Evolutionary conservation across 2,113 vertebrate genomes (phyloP).

Genomic region (Jaculus jaculus): DNA sequence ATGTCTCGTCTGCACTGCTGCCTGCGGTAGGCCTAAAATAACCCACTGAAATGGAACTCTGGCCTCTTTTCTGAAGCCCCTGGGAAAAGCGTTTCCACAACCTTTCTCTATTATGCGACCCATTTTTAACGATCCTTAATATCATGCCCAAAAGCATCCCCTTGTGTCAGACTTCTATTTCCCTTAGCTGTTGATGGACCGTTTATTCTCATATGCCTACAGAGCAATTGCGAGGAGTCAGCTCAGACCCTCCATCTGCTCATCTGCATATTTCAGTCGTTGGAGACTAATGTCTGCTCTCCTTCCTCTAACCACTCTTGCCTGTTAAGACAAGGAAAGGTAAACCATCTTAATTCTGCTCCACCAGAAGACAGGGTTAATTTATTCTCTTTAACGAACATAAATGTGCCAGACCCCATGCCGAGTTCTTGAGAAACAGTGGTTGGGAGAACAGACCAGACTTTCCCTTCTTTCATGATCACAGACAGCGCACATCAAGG

Average conservation of each 20-base stretch:
- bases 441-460: not conserved
- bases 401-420: not conserved
- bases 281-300: not conserved
- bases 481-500: not conserved
- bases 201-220: not conserved
- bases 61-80: conserved; percentile 69
- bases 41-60: conserved; percentile 63
- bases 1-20: conserved; percentile 46
- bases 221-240: not conserved
- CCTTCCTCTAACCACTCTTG: not conserved
- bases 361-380: not conserved
- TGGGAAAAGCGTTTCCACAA: conserved; percentile 31
- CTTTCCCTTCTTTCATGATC: not conserved
- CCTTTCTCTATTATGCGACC: conserved; percentile 29
- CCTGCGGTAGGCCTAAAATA: conserved; percentile 68
- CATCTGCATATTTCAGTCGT: not conserved
- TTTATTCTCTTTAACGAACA: conserved; percentile 1
- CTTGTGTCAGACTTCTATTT: not conserved
- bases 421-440: not conserved
- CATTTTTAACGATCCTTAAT: conserved; percentile 60
- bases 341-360: not conserved
- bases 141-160: conserved; percentile 18
- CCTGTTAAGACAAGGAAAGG: not conserved
- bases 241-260: not conserved
- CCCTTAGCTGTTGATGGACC: not conserved